Conservation (phyloP, 2,888 invertebrate species). For the Dolichopus griseipennis region DNA sequence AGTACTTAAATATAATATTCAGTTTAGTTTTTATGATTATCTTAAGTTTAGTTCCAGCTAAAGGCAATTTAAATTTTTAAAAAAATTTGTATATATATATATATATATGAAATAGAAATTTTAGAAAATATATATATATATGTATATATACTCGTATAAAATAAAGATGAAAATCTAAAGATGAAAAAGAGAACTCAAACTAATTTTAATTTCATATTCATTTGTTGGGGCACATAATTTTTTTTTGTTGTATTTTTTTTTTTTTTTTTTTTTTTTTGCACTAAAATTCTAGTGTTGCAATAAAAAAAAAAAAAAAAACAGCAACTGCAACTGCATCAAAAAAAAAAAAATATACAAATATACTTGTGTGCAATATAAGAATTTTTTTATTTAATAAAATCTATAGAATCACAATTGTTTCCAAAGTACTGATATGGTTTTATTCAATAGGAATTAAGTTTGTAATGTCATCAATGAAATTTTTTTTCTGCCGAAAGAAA, state of each 20-base stretch:
- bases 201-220: background rate
- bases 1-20: too few species aligned
- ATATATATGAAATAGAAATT: too few species aligned
- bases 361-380: slow-evolving; percentile 2
- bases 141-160: too few species aligned
- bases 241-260: background rate
- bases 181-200: background rate
- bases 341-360: background rate
- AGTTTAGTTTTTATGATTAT: background rate
- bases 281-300: background rate
- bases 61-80: too few species aligned
- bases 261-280: background rate
- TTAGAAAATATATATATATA: background rate
- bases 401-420: too few species aligned
- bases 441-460: too few species aligned
- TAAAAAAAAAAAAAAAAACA: background rate
- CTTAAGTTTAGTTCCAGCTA: background rate
- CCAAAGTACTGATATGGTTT: too few species aligned
- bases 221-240: background rate
- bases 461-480: too few species aligned
- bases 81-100: too few species aligned
- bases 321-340: background rate
- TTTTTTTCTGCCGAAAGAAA: too few species aligned
- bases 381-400: background rate
- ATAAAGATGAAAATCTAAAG: background rate